A percentile compares a stretch with the other conserved stretches of the same genome.
Conservation (phyloP, 2,888 invertebrate species). For the Harpalus rufipes region DNA sequence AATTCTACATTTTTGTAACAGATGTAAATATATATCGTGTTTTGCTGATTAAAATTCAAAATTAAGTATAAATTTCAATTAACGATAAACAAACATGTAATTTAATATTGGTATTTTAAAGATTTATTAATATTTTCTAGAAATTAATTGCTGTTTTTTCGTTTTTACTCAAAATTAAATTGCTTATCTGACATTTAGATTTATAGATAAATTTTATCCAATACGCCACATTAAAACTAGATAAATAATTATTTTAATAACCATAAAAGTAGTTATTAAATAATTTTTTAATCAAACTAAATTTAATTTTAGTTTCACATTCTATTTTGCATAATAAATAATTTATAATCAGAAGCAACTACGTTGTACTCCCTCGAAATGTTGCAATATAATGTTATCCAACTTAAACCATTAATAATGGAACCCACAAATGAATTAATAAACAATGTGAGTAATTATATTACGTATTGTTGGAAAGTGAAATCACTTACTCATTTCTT, state of each 20-base stretch:
- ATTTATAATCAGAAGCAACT: constrained; percentile 13
- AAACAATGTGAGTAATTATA: constrained; percentile 14
- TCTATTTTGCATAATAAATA: constrained; percentile 3
- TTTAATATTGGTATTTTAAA: constrained; percentile 24
- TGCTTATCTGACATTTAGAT: constrained; percentile 31
- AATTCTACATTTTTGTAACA: no score
- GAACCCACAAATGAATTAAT: constrained; percentile 26
- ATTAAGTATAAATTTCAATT: not conserved
- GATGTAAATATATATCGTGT: no score
- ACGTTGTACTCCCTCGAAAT: not conserved
- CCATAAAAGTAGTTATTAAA: constrained; percentile 20
- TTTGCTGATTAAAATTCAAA: not conserved
- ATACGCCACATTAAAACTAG: constrained; percentile 3
- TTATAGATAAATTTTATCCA: constrained; percentile 23
- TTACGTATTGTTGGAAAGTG: constrained; percentile 31
- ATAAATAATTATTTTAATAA: constrained; percentile 43
- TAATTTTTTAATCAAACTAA: not conserved
- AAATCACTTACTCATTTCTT: not conserved
- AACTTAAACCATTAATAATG: constrained; percentile 26
- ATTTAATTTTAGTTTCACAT: constrained; percentile 5
- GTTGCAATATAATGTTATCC: constrained; percentile 18
- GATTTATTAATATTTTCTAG: constrained; percentile 30
- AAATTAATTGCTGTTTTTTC: constrained; percentile 1
- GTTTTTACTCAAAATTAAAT: constrained; percentile 33
- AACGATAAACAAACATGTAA: constrained; percentile 9